Conservation (phyloP, 2,113 vertebrate species). For the Drymodes brunneopygia region DNA sequence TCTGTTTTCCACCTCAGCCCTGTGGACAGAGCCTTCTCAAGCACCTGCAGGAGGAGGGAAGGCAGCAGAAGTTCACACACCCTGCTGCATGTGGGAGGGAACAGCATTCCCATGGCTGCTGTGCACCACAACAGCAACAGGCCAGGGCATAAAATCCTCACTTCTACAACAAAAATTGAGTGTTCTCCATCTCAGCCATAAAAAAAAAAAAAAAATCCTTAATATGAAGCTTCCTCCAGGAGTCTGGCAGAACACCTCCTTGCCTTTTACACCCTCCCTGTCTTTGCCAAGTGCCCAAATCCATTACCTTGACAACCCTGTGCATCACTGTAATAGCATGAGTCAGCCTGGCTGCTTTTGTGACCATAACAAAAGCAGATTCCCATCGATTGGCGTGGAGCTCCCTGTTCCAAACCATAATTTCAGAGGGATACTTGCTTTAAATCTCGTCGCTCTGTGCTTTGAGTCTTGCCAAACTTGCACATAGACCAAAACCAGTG, state of each 20-base stretch:
- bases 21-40: neutral
- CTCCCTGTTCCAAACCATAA: conserved; percentile 11
- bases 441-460: neutral
- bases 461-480: conserved; percentile 7
- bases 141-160: neutral
- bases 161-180: neutral
- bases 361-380: conserved; percentile 32
- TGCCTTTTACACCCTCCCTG: neutral
- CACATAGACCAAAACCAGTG: neutral
- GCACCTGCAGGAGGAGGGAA: neutral
- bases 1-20: neutral
- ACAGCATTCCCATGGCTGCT: neutral
- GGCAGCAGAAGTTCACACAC: neutral
- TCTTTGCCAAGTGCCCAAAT: conserved; percentile 26
- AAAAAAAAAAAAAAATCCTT: neutral
- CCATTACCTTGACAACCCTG: conserved; percentile 58
- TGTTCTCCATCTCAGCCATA: neutral
- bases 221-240: neutral
- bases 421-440: conserved; percentile 12
- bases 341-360: neutral
- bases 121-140: neutral
- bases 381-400: conserved; percentile 40
- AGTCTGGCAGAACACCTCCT: neutral
- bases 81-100: neutral
- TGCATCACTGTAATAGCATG: conserved; percentile 55